These are phyloP conservation scores for Lordiphosa mommai DNA, from an alignment of 1,140 invertebrate species.

Conservation along the genomic window DNA sequence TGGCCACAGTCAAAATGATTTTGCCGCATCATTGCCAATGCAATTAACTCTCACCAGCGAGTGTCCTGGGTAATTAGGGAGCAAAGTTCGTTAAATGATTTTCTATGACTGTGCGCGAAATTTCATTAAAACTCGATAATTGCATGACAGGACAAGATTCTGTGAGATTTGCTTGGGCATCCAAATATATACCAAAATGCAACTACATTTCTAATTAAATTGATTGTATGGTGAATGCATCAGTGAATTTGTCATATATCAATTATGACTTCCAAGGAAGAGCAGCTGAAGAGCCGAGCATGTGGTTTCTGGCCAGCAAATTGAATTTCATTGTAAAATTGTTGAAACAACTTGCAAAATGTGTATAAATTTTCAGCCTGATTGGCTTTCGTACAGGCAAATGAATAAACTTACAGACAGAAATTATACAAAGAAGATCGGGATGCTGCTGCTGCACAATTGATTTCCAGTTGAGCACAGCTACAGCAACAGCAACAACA, in stretches of 20 bases:
- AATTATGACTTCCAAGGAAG: background rate
- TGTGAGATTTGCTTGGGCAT: too few species aligned
- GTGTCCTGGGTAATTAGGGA: slow-evolving; percentile 59
- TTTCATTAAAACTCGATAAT: slow-evolving; percentile 76
- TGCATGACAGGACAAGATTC: slow-evolving; percentile 70
- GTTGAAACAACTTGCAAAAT: slow-evolving; percentile 12
- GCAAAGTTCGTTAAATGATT: slow-evolving; percentile 36
- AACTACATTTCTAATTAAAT: background rate
- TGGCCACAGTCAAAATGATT: slow-evolving; percentile 52
- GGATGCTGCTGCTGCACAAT: slow-evolving; percentile 51
- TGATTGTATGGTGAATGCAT: background rate
- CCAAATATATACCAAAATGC: slow-evolving; percentile 2
- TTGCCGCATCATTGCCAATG: slow-evolving; percentile 68
- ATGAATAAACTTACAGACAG: slow-evolving; percentile 7
- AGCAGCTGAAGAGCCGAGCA: slow-evolving; percentile 5
- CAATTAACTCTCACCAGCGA: slow-evolving; percentile 54
- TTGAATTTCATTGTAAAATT: slow-evolving; percentile 21
- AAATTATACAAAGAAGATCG: slow-evolving; percentile 53
- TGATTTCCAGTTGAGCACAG: slow-evolving; percentile 51
- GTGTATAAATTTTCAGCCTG: slow-evolving; percentile 36
- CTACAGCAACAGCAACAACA: slow-evolving; percentile 19
- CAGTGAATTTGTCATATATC: too few species aligned
- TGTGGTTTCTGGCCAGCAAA: slow-evolving; percentile 28
- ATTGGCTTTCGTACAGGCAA: slow-evolving; percentile 16
- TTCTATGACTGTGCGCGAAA: slow-evolving; percentile 61